Evolutionary conservation across 2,888 invertebrate species (phyloP), one percentile per base, ranked within the genome.

Genomic region (Drosophila kambysellisi): DNA sequence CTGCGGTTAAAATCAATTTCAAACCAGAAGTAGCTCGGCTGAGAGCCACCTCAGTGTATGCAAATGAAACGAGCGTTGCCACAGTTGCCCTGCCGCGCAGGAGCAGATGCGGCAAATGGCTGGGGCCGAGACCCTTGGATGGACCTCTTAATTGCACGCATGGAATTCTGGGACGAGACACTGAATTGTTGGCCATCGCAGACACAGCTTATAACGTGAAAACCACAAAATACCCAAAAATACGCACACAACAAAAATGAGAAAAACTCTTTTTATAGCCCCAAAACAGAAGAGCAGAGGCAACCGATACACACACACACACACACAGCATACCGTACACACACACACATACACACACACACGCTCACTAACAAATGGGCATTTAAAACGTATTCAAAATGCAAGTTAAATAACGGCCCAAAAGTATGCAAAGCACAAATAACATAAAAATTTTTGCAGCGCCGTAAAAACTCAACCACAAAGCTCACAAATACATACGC

Each of bases 381-480:
- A 83, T 88, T 88, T 85, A 85, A 85, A 85, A 67, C 81, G 83
- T 72, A 85, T 83, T 88, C 83, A 70, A 83, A 85, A 83, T 83
- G 83, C 88, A 86, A 86, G 77, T 83, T 85, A 88, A 83, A 83
- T 74, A 81, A 86, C 81, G 81, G 72, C 77, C 74, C 17, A 41
- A 79, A 88, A 88, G 83, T 85, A 88, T 85, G 86, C 83, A 76
- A 76, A 82, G 79, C 84, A 82, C 68, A 82, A 84, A 87, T 70
- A 82, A 87, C 75, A 87, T 83, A 79, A 79, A 83, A 65, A 60
- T 51, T 63, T 63, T 76, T 77, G 53, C 66, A 54, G 73, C 61
- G 41, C 66, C 56, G 54, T 76, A 74, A 76, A 78, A 78, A 70
- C 57, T 59, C 48, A 73, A 61, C 74, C 78, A 73, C 76, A 78